These are phyloP conservation scores for Falco concolor DNA, from an alignment of 2,797 vertebrate species.

Conservation along the genomic window DNA sequence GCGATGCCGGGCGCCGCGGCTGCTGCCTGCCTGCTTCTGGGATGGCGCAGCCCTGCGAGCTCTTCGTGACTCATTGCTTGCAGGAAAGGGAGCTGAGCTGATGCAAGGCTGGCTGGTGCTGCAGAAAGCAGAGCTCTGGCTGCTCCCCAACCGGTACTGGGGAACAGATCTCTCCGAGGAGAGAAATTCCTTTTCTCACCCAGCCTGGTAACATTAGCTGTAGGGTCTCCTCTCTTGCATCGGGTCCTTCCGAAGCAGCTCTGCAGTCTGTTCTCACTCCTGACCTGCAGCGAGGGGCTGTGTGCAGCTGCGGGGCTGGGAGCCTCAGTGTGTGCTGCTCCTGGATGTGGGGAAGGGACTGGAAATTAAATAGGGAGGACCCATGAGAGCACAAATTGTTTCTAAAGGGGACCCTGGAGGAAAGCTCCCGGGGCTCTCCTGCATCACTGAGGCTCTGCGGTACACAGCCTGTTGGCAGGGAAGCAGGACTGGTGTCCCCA, in stretches of 20 bases:
- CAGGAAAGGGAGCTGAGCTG: background rate
- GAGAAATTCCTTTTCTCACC: slow-evolving; percentile 15
- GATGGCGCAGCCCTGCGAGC: background rate
- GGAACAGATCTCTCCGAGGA: background rate
- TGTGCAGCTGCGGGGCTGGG: background rate
- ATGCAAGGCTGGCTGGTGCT: background rate
- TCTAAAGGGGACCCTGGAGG: background rate
- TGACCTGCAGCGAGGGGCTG: background rate
- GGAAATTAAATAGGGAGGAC: background rate
- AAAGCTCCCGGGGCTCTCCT: background rate
- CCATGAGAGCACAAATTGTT: background rate
- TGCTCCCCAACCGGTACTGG: background rate
- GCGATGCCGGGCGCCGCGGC: accelerated
- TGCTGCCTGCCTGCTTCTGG: background rate
- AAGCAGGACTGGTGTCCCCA: background rate
- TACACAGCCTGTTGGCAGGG: accelerated
- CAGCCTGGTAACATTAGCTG: background rate
- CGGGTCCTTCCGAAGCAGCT: accelerated
- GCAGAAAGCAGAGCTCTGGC: background rate
- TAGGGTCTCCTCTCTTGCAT: background rate
- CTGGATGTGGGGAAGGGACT: background rate
- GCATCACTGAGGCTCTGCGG: accelerated
- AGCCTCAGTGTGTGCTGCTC: background rate
- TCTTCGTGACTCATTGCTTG: background rate
- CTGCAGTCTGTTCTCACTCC: background rate